Conservation (phyloP, 92 coral and sea anemone species). For the Phenganax subtilis region DNA sequence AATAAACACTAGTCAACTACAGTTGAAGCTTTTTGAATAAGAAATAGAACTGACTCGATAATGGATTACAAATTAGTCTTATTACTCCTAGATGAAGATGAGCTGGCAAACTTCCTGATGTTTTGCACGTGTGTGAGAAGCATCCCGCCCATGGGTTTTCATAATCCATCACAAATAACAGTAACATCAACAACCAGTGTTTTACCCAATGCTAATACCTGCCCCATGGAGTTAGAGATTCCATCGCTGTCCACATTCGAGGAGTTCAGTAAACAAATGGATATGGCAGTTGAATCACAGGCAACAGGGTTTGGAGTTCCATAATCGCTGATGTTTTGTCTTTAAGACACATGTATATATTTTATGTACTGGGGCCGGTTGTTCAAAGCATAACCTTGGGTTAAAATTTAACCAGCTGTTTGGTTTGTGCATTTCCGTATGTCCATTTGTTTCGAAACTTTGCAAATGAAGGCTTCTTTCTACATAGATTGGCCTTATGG, state of each 20-base stretch:
- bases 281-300: not conserved
- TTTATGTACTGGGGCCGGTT: not conserved
- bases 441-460: no score
- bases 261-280: constrained; percentile 12
- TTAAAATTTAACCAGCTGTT: no score
- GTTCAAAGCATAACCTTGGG: no score
- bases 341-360: not conserved
- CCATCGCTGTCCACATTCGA: constrained; percentile 14
- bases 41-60: not conserved
- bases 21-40: not conserved
- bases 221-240: constrained; percentile 35
- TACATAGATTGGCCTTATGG: no score
- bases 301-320: constrained; percentile 16
- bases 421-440: no score
- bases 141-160: constrained; percentile 44
- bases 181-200: constrained; percentile 23
- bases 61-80: not conserved
- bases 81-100: constrained; percentile 22
- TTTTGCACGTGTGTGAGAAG: constrained; percentile 20
- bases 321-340: not conserved
- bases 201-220: constrained; percentile 35
- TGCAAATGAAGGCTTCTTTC: no score
- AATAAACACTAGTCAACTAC: not conserved
- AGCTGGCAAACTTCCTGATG: constrained; percentile 9
- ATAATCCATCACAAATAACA: constrained; percentile 21